phyloP scores from a whole-genome alignment of 1,140 invertebrate genomes.

The Cydia strobilella region DNA sequence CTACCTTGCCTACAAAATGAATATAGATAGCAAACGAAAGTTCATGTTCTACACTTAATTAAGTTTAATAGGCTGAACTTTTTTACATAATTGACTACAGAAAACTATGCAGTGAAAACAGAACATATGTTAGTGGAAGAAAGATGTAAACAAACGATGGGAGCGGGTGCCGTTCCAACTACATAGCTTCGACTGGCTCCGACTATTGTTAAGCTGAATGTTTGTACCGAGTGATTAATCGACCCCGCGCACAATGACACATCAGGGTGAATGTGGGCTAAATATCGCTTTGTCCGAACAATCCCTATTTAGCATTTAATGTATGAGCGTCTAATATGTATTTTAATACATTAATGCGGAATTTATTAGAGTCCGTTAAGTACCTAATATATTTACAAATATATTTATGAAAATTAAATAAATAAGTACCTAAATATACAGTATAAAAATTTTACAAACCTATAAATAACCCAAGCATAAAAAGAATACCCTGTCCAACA shows the following conservation, averaged over 20 bases:
- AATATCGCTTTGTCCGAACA: constrained; percentile 28
- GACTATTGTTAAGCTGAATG: constrained; percentile 20
- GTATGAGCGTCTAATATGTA: constrained; percentile 1
- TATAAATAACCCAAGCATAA: no score
- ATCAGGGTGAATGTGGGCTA: constrained; percentile 20
- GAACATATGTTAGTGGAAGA: constrained; percentile 13
- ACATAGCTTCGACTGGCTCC: neutral
- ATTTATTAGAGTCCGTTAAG: neutral
- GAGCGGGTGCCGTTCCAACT: neutral
- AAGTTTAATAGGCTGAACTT: neutral
- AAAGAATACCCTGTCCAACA: no score
- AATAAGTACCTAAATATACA: no score
- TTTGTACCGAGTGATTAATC: constrained; percentile 21
- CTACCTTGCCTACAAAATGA: neutral
- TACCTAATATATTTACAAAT: neutral
- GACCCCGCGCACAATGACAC: constrained; percentile 8
- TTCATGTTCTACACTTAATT: neutral
- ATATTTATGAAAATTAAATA: no score
- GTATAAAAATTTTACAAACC: no score
- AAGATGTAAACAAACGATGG: constrained; percentile 11
- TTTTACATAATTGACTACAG: neutral
- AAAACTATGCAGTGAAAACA: neutral
- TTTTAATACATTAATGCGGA: neutral
- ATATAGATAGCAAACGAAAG: neutral
- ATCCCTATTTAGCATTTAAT: constrained; percentile 2